Evolutionary conservation across 2,888 invertebrate genomes (phyloP).

Genomic region (Torymus auratus): DNA sequence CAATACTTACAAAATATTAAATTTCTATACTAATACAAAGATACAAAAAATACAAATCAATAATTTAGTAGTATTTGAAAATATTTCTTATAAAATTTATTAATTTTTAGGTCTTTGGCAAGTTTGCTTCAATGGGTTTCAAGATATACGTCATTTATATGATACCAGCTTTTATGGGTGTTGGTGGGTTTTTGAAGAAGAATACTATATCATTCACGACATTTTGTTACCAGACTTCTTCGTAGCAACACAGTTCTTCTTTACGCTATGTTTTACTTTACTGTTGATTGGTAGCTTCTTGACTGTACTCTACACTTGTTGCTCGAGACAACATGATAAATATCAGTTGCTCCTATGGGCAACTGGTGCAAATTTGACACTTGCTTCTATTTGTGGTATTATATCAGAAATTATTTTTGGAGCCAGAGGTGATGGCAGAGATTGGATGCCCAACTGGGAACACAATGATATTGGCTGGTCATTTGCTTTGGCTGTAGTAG

Average conservation of each 20-base stretch:
- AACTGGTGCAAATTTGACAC: constrained; percentile 84
- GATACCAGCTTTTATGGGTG: constrained; percentile 91
- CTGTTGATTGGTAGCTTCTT: constrained; percentile 87
- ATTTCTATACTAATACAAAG: too few species aligned
- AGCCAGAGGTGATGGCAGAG: constrained; percentile 91
- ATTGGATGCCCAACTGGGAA: constrained; percentile 98
- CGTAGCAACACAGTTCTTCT: constrained; percentile 95
- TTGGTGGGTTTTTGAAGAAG: constrained; percentile 98
- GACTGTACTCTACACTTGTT: constrained; percentile 85
- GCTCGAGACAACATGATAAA: constrained; percentile 86
- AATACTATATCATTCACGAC: constrained; percentile 95
- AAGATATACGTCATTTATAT: constrained; percentile 91
- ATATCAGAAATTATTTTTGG: constrained; percentile 93
- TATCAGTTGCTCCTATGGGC: constrained; percentile 86
- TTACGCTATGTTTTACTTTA: constrained; percentile 90
- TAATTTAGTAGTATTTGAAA: neutral
- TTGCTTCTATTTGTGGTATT: constrained; percentile 87
- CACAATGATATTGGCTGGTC: constrained; percentile 97
- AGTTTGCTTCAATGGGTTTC: constrained; percentile 92
- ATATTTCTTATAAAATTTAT: constrained; percentile 14
- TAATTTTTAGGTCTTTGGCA: constrained; percentile 90
- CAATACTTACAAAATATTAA: too few species aligned
- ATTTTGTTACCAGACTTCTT: constrained; percentile 94
- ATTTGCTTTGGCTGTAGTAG: constrained; percentile 90
- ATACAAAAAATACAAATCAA: neutral